phyloP scores from a whole-genome alignment of 2,888 invertebrate genomes.

The Stomorhina lunata region DNA sequence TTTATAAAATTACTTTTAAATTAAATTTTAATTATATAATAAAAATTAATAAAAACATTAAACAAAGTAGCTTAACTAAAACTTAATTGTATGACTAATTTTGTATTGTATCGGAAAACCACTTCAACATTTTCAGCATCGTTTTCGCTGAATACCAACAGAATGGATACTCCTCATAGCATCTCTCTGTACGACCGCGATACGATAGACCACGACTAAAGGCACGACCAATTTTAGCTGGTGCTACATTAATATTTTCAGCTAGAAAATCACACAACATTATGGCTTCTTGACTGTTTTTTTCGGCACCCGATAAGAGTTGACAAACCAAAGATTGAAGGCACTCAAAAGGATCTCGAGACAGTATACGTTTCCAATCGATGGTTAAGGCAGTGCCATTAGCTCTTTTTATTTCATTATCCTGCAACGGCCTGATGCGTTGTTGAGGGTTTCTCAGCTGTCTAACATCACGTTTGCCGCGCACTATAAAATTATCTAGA shows the following conservation, averaged over 20 bases:
- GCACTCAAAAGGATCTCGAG: slow-evolving; percentile 78
- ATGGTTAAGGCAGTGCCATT: slow-evolving; percentile 67
- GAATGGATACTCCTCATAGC: slow-evolving; percentile 77
- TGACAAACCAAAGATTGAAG: slow-evolving; percentile 78
- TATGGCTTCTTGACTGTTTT: slow-evolving; percentile 73
- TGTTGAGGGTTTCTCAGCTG: background rate
- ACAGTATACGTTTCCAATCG: slow-evolving; percentile 77
- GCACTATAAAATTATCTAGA: slow-evolving; percentile 65
- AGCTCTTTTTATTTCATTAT: slow-evolving; percentile 42
- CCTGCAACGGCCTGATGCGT: background rate
- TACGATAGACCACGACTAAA: slow-evolving; percentile 75
- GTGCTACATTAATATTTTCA: slow-evolving; percentile 73
- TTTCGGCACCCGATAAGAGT: slow-evolving; percentile 77
- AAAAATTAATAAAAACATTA: too few relatives aligned
- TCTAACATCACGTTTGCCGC: slow-evolving; percentile 71
- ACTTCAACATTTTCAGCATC: slow-evolving; percentile 77
- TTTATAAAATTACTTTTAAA: too few relatives aligned
- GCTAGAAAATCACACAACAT: slow-evolving; percentile 74
- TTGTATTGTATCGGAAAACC: slow-evolving; percentile 73
- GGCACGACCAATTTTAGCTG: slow-evolving; percentile 75
- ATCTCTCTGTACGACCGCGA: slow-evolving; percentile 72
- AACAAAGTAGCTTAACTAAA: too few relatives aligned
- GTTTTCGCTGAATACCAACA: slow-evolving; percentile 78
- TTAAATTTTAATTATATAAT: too few relatives aligned
- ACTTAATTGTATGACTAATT: slow-evolving; percentile 49